Base-by-base conservation (phyloP, 2,888 invertebrate species). In the Gastrophysa polygoni region DNA sequence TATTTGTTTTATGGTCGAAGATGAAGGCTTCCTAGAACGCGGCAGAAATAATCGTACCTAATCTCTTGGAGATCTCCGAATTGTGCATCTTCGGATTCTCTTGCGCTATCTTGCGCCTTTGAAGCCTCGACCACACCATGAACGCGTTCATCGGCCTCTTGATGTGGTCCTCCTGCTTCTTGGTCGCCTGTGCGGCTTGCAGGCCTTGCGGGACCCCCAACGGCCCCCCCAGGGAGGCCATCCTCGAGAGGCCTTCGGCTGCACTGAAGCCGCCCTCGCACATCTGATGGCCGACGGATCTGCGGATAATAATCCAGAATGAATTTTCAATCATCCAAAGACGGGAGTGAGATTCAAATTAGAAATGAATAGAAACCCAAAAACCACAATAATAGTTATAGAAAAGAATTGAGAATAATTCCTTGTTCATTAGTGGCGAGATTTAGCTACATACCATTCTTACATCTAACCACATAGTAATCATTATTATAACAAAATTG, bases 81-180 rank as follows among this genome's bases (percentile, higher is more conserved):
- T 97, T 97, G 83, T 97, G 97, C 97, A 97, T 97, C 85, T 98
- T 97, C 0, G 97, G 97, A 81, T 98, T 97, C 76, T 97, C 97
- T 82, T 96, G 96, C 0, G 97, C 96, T 75, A 98, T 98, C 84
- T 96, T 96, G 75, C 96, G 84, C 71, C 97, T 83, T 81, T 96
- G 96, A 57, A 95, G 85, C 64, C 97, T 83, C 10, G 96, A 96
- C 96, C 97, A 97, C 51, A 97, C 97, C 97, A 98, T 97, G 83
- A 97, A 97, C 0, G 97, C 97, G 82, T 98, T 98, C 97, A 98
- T 98, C 32, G 97, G 97, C 69, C 97, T 85, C 81, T 97, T 98
- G 74, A 97, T 96, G 83, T 96, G 95, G 75, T 93, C 93, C 74
- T 91, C 91, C 68, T 89, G 91, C 59, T 88, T 85, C 76, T 87